Conservation (phyloP, 2,113 vertebrate species). For the Peromyscus maniculatus region DNA sequence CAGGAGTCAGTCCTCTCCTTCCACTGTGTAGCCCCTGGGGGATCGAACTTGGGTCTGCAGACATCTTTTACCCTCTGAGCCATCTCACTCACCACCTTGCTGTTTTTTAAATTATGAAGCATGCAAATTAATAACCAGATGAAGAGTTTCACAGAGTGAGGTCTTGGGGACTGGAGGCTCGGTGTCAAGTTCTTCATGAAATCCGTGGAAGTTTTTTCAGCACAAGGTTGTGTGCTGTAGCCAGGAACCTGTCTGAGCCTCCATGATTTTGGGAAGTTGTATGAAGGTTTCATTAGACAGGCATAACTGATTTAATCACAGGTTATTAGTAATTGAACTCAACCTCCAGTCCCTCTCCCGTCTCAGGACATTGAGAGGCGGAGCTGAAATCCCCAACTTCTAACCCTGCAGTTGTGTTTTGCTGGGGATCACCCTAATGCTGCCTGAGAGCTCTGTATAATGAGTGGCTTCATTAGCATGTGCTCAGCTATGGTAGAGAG, state of each 20-base stretch:
- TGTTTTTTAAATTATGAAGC: background rate
- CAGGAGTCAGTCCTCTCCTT: background rate
- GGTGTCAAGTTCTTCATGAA: background rate
- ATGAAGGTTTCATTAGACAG: background rate
- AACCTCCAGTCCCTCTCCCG: background rate
- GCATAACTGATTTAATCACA: background rate
- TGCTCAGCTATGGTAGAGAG: background rate
- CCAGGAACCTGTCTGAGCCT: background rate
- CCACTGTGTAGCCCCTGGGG: background rate
- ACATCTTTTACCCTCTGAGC: background rate
- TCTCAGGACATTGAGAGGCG: background rate
- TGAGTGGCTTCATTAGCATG: background rate
- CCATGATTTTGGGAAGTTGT: background rate
- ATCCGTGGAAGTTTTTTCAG: background rate
- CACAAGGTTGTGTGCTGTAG: background rate
- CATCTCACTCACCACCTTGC: background rate
- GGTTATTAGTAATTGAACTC: background rate
- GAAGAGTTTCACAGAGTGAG: background rate
- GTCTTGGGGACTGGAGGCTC: background rate
- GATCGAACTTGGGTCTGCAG: background rate
- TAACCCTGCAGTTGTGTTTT: background rate
- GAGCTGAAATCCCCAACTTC: slow-evolving; percentile 6
- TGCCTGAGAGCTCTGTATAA: background rate
- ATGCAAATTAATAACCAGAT: background rate
- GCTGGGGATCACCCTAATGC: background rate